Percentiles rank a stretch among this genome's conserved stretches.
Conservation (phyloP, 2,797 vertebrate species). For the Ficedula albicollis region DNA sequence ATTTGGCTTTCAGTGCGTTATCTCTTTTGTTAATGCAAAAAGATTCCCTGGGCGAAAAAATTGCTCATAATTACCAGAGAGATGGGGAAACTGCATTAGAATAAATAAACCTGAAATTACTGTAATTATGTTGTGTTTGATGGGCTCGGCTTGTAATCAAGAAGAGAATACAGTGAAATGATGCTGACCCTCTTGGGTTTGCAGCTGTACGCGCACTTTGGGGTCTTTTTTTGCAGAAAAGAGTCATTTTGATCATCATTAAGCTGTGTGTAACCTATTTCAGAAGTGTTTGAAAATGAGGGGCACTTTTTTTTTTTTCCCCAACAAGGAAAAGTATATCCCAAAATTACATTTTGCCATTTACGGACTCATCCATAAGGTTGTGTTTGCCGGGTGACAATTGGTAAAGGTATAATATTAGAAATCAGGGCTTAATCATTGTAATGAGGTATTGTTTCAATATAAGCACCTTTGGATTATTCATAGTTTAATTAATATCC, state of each 20-base stretch:
- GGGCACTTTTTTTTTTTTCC: conserved; percentile 73
- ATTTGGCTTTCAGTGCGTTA: conserved; percentile 97
- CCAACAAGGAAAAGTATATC: conserved; percentile 74
- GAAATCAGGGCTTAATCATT: conserved; percentile 81
- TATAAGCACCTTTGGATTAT: conserved; percentile 83
- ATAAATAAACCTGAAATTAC: conserved; percentile 99
- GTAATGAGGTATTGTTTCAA: conserved; percentile 84
- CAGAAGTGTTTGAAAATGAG: conserved; percentile 84
- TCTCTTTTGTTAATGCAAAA: conserved; percentile 99
- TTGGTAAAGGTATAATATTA: conserved; percentile 79
- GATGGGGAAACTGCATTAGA: conserved; percentile 99
- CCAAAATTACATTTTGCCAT: conserved; percentile 81
- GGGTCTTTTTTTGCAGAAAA: conserved; percentile 84
- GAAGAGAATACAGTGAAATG: conserved; percentile 99
- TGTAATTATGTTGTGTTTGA: conserved; percentile 99
- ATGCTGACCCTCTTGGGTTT: conserved; percentile 99
- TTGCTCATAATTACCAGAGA: conserved; percentile 99
- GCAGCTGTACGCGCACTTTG: conserved; percentile 93
- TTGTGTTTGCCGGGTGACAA: conserved; percentile 76
- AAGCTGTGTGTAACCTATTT: conserved; percentile 86
- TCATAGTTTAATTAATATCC: conserved; percentile 84
- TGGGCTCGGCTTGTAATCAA: conserved; percentile 99
- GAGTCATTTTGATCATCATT: conserved; percentile 86
- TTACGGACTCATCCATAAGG: conserved; percentile 75
- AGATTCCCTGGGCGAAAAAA: conserved; percentile 98